phyloP scores from a whole-genome alignment of 2,113 vertebrate genomes.

The Piaya cayana region DNA sequence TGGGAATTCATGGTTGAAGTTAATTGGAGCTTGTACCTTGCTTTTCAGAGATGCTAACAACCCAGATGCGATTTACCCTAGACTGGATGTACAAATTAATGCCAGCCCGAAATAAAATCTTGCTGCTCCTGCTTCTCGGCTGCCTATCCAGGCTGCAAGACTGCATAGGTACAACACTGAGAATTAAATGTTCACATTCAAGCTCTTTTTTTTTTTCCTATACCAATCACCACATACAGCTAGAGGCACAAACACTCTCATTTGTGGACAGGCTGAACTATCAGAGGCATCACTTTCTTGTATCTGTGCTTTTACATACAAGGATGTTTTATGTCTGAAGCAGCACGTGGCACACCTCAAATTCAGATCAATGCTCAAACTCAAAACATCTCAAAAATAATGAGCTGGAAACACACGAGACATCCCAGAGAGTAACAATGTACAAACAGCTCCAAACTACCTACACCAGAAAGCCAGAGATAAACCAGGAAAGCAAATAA shows the following conservation, averaged over 20 bases:
- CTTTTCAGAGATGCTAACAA: slow-evolving; percentile 28
- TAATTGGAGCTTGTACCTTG: slow-evolving; percentile 6
- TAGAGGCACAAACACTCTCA: background rate
- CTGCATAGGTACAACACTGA: background rate
- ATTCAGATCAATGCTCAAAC: slow-evolving; percentile 1
- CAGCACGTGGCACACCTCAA: background rate
- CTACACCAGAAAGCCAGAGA: background rate
- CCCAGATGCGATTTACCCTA: background rate
- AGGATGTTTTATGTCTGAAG: background rate
- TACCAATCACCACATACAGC: background rate
- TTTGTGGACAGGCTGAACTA: background rate
- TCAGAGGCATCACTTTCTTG: background rate
- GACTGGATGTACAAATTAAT: background rate
- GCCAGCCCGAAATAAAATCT: background rate
- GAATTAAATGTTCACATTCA: background rate
- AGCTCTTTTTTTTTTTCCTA: background rate
- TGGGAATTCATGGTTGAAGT: background rate
- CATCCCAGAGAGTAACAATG: background rate
- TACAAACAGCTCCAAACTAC: slow-evolving; percentile 6
- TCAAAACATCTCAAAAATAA: slow-evolving; percentile 7
- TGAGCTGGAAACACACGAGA: slow-evolving; percentile 2
- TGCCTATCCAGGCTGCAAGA: background rate
- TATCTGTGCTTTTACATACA: background rate
- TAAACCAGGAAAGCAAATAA: background rate
- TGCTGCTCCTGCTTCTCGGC: background rate